Base-by-base conservation (phyloP, 1,140 invertebrate genomes). In the Steinernema feltiae region DNA sequence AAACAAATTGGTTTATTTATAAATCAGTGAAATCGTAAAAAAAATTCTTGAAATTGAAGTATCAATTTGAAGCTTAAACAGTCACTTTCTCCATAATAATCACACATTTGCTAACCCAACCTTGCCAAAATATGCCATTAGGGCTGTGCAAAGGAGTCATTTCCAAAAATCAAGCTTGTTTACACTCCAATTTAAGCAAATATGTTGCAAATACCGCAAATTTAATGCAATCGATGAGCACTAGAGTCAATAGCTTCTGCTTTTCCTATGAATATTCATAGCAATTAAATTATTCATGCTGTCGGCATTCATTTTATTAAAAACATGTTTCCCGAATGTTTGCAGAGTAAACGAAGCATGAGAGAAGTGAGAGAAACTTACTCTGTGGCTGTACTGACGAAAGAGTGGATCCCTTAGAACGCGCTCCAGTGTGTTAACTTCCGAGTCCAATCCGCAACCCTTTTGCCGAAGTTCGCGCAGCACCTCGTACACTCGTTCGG, bases 341-440 rank as follows among this genome's bases (percentile, higher is more conserved):
- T n/a, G n/a, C n/a, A n/a, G 7, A 7, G 7, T 41, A 41, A 7
- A 18, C 35, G 18, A 76, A 76, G 48, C 46, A n/a, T 1, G 24
- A 24, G 17, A 18, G 70, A 48, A 7, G 53, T 63, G 24, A 63
- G 7, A 63, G 7, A 7, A 18, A 74, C 32, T 21, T 30, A 78
- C 77, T 32, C 72, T 41, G 48, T 78, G 70, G 32, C 77, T 69
- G 30, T 78, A 63, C 29, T 72, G 76, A 2, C 48, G 71, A 69
- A 78, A 78, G 24, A 71, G 27, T 7, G 77, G 77, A 32, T 78
- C 77, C 1, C 69, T 30, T 41, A 78, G 71, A 30, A 70, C 76
- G 29, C 21, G 31, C 30, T 78, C 77, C n/a, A 78, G 46, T 30
- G 71, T 73, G 35, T 71, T 70, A 35, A 78, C 77, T 35, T 71